A percentile compares a stretch with the other conserved stretches of the same genome.
These are phyloP conservation scores for Anseranas semipalmata DNA, from an alignment of 2,113 vertebrate genomes.

Conservation along the genomic window DNA sequence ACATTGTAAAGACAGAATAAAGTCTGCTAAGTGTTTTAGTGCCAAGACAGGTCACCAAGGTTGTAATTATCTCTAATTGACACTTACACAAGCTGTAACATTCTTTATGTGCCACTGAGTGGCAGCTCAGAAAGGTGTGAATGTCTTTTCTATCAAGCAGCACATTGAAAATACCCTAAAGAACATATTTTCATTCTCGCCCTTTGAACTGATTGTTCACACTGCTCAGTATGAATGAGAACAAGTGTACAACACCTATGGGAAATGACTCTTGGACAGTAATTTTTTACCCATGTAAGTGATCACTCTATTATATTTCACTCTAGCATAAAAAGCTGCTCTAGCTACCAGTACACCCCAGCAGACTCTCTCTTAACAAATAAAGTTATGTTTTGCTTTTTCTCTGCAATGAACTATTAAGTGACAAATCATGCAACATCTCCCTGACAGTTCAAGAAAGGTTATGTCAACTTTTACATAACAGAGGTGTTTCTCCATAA, in stretches of 20 bases:
- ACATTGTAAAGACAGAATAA: slow-evolving; percentile 14
- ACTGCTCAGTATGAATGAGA: neutral
- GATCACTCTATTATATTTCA: neutral
- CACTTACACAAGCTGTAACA: slow-evolving; percentile 28
- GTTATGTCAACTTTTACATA: neutral
- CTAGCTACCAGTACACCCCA: neutral
- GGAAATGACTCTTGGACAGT: neutral
- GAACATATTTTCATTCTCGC: slow-evolving; percentile 18
- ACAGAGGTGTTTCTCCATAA: neutral
- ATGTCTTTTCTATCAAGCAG: neutral
- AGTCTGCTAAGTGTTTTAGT: slow-evolving; percentile 43
- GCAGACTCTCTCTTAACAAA: neutral
- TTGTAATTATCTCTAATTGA: slow-evolving; percentile 58
- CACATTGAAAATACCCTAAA: neutral
- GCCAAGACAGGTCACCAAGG: slow-evolving; percentile 30
- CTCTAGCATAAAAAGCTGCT: neutral
- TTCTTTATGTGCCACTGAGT: slow-evolving; percentile 30
- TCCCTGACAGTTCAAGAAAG: neutral
- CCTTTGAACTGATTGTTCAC: neutral
- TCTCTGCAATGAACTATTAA: neutral
- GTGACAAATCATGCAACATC: neutral
- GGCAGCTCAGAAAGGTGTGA: neutral
- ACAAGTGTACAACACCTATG: neutral
- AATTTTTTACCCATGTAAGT: neutral
- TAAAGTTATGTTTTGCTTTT: neutral